Conservation (phyloP, 2,888 invertebrate genomes). For the Doris montereyensis region DNA sequence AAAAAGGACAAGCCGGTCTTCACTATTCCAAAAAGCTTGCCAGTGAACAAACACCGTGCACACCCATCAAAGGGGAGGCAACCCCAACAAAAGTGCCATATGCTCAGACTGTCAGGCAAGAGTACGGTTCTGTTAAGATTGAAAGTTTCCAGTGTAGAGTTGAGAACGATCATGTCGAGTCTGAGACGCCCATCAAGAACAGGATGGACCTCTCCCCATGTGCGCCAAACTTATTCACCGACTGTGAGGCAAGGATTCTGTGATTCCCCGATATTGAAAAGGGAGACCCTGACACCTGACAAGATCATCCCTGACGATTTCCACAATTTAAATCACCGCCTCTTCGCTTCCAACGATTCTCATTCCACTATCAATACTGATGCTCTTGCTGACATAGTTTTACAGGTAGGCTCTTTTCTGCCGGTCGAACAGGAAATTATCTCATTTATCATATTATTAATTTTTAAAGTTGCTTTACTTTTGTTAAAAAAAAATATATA, state of each 20-base stretch:
- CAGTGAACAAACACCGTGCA: constrained; percentile 33
- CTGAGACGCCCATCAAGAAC: not conserved
- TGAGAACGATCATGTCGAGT: constrained; percentile 11
- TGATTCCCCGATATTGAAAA: constrained; percentile 13
- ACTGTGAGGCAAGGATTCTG: not conserved
- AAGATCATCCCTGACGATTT: constrained; percentile 15
- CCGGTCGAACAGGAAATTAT: too few relatives aligned
- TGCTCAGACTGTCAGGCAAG: constrained; percentile 1
- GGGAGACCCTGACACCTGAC: not conserved
- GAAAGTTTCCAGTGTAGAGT: constrained; percentile 30
- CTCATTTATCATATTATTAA: too few relatives aligned
- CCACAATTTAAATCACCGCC: not conserved
- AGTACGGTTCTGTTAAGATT: constrained; percentile 15
- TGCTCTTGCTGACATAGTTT: constrained; percentile 43
- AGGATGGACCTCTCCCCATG: not conserved
- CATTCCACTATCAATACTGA: constrained; percentile 27
- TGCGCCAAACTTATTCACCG: constrained; percentile 8
- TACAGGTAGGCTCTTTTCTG: too few relatives aligned
- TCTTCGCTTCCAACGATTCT: too few relatives aligned
- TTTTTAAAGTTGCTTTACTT: too few relatives aligned
- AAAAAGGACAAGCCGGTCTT: constrained; percentile 64
- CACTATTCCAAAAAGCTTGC: constrained; percentile 39
- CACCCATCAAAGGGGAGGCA: constrained; percentile 39
- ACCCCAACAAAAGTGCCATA: constrained; percentile 36
- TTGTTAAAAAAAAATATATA: too few relatives aligned